Conservation (phyloP, 2,888 invertebrate genomes). For the Rhagonycha lutea region DNA sequence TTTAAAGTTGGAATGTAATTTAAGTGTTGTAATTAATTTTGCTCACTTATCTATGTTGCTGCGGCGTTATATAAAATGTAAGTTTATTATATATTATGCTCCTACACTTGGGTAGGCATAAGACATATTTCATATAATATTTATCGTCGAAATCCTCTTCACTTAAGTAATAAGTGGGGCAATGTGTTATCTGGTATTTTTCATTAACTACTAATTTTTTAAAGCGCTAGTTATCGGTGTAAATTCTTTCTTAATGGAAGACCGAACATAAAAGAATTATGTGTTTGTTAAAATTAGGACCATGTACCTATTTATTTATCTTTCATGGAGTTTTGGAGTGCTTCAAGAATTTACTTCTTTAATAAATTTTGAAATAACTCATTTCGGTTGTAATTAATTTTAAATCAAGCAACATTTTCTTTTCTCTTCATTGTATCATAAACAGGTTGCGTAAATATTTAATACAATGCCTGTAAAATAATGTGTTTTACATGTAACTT, state of each 20-base stretch:
- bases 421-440: not conserved
- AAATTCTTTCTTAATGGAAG: slow-evolving; percentile 18
- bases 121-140: slow-evolving; percentile 23
- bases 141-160: slow-evolving; percentile 21
- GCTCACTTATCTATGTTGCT: slow-evolving; percentile 10
- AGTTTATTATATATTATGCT: slow-evolving; percentile 12
- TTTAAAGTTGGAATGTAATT: not conserved
- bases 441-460: not conserved
- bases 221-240: slow-evolving; percentile 29
- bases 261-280: slow-evolving; percentile 1
- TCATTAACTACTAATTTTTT: slow-evolving; percentile 33
- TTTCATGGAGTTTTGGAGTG: not conserved
- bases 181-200: slow-evolving; percentile 33
- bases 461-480: not conserved
- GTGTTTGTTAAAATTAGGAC: slow-evolving; percentile 2
- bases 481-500: not conserved
- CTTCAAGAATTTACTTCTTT: not conserved
- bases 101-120: slow-evolving; percentile 18
- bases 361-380: not conserved
- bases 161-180: slow-evolving; percentile 27
- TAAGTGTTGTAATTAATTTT: slow-evolving; percentile 18
- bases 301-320: not conserved
- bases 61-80: slow-evolving; percentile 14
- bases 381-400: not conserved
- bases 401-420: not conserved